A percentile compares a stretch with the other conserved stretches of the same genome.
Evolutionary conservation across 2,888 invertebrate species (phyloP).

Genomic region (Campaea margaritaria): DNA sequence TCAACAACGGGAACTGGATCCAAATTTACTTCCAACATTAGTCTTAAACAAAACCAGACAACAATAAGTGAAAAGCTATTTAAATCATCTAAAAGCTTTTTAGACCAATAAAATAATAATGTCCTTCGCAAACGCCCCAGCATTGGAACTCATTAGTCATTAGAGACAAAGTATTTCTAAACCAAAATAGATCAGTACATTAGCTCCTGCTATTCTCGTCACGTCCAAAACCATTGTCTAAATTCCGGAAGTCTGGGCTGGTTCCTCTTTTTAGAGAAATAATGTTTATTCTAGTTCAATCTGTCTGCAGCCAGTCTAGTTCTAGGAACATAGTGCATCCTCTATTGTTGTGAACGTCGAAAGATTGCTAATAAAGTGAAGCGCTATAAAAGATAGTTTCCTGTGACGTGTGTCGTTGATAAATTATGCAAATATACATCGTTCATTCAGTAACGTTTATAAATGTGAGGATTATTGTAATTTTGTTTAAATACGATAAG

Average conservation of each 20-base stretch:
- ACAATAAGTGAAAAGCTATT: no score
- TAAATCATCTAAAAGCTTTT: no score
- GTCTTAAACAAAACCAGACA: no score
- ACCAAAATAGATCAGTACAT: constrained; percentile 18
- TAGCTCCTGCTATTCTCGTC: constrained; percentile 42
- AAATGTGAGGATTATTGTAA: constrained; percentile 9
- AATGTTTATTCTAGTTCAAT: constrained; percentile 25
- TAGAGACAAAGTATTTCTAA: constrained; percentile 10
- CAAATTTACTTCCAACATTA: no score
- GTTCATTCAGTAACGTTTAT: constrained; percentile 9
- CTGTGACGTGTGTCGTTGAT: constrained; percentile 1
- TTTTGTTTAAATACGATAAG: not conserved
- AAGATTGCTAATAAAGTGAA: constrained; percentile 15
- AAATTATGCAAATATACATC: not conserved
- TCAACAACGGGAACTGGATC: no score
- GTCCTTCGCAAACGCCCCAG: no score
- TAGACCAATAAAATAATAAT: no score
- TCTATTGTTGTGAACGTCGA: constrained; percentile 29
- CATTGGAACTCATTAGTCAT: constrained; percentile 4
- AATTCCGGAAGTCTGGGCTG: constrained; percentile 51
- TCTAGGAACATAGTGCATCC: constrained; percentile 49
- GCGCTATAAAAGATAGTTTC: not conserved
- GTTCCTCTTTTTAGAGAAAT: constrained; percentile 45
- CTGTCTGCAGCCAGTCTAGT: constrained; percentile 44
- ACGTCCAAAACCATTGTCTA: constrained; percentile 49